phyloP scores from a whole-genome alignment of 2,113 vertebrate species.

The Crypturellus undulatus region DNA sequence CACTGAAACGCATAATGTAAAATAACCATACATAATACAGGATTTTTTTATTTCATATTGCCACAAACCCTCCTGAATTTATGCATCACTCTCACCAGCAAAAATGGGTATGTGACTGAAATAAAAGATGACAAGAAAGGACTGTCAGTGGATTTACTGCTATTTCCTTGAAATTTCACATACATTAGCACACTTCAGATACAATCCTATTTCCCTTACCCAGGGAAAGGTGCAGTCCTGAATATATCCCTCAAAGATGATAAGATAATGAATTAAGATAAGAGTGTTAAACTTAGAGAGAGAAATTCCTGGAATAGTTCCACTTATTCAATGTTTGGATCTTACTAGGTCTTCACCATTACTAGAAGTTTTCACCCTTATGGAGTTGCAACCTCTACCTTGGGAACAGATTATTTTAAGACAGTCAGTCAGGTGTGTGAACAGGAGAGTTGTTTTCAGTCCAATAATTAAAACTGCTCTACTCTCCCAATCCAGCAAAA shows the following conservation, averaged over 20 bases:
- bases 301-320: neutral
- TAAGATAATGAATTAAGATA: neutral
- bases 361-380: neutral
- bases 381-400: neutral
- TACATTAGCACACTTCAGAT: neutral
- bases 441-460: neutral
- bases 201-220: neutral
- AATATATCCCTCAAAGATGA: neutral
- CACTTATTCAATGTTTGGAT: neutral
- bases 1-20: slow-evolving; percentile 12
- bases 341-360: neutral
- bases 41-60: slow-evolving; percentile 46
- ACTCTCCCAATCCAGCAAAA: neutral
- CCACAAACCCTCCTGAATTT: slow-evolving; percentile 18
- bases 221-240: neutral
- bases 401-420: neutral
- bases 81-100: slow-evolving; percentile 17
- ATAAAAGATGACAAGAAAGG: slow-evolving; percentile 14
- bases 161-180: neutral
- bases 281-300: neutral
- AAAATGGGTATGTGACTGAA: slow-evolving; percentile 28
- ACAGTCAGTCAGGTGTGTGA: neutral
- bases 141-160: slow-evolving; percentile 7
- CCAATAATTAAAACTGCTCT: neutral
- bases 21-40: slow-evolving; percentile 25